phyloP scores from a whole-genome alignment of 2,113 vertebrate species.

The Notarius quadriscutis region DNA sequence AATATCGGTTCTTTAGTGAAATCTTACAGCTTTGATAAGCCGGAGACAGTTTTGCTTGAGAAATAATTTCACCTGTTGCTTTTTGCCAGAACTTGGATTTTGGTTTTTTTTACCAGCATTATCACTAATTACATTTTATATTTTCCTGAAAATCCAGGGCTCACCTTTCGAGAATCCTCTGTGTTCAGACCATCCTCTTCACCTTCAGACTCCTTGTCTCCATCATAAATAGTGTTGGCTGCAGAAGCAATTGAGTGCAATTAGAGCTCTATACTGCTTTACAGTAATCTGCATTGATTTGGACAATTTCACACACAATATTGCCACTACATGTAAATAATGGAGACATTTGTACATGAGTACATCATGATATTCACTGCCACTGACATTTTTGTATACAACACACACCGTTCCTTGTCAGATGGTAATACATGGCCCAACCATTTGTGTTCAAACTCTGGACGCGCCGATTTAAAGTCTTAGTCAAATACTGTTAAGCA shows the following conservation, averaged over 20 bases:
- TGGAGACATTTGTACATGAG: neutral
- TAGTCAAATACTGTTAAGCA: neutral
- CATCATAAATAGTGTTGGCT: conserved; percentile 83
- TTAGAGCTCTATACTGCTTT: neutral
- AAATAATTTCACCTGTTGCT: neutral
- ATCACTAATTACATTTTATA: neutral
- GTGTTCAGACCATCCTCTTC: conserved; percentile 80
- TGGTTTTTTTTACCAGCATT: neutral
- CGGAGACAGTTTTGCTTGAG: neutral
- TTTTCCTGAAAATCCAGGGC: neutral
- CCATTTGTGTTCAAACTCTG: neutral
- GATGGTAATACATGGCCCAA: neutral
- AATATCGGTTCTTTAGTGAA: neutral
- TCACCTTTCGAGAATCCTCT: conserved; percentile 85
- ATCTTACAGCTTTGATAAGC: neutral
- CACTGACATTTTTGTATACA: neutral
- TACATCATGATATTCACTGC: neutral
- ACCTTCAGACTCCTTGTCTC: conserved; percentile 86
- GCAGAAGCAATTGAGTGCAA: conserved; percentile 18
- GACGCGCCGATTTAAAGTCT: too few relatives aligned
- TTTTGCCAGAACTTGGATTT: neutral
- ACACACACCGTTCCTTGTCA: neutral
- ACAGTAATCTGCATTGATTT: neutral
- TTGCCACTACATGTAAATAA: neutral
- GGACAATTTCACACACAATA: neutral